Conservation (phyloP, 2,113 vertebrate genomes). For the Cervus canadensis region DNA sequence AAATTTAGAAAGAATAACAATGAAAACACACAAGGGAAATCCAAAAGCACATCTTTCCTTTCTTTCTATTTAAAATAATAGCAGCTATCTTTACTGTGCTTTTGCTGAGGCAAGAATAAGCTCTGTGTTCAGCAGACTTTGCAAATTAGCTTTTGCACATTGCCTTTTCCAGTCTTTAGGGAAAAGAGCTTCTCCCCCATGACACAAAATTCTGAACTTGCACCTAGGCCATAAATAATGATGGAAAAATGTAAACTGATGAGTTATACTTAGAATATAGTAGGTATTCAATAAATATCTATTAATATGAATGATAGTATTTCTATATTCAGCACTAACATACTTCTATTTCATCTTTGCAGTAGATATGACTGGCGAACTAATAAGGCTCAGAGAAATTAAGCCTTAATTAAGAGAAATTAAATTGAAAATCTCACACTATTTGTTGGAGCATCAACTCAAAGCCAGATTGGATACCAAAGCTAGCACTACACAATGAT, state of each 20-base stretch:
- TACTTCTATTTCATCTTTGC: background rate
- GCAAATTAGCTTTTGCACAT: background rate
- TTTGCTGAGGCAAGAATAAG: background rate
- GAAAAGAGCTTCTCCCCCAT: background rate
- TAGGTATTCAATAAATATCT: background rate
- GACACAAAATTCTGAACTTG: background rate
- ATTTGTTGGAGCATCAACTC: background rate
- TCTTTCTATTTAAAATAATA: conserved; percentile 23
- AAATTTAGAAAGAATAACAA: background rate
- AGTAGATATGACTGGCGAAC: background rate
- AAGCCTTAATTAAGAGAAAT: background rate
- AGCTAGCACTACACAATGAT: background rate
- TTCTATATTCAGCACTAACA: background rate
- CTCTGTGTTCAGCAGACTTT: background rate
- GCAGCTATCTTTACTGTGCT: background rate
- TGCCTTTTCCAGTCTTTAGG: background rate
- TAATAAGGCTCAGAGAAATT: background rate
- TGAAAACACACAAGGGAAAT: background rate
- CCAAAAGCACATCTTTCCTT: background rate
- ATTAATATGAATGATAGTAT: background rate
- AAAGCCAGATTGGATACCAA: background rate
- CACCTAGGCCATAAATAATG: background rate
- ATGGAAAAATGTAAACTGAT: background rate
- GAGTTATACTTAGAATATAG: background rate
- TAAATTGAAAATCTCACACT: background rate